Evolutionary conservation across 1,140 invertebrate genomes (phyloP), one percentile per base, ranked within the genome.

Genomic region (Neotoxoptera formosana): DNA sequence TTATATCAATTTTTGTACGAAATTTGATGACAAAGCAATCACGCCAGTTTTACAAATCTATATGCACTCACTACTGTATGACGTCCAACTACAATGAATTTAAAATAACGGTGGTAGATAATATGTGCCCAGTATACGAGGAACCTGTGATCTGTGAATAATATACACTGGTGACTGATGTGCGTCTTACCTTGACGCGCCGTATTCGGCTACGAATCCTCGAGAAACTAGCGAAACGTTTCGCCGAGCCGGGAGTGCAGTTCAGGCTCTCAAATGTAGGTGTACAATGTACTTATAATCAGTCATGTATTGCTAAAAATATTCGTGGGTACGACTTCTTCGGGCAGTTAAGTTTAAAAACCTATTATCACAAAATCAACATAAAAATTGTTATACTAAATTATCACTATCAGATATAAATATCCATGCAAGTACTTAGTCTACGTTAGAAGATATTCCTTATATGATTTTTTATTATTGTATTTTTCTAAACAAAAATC

Each of bases 131-230:
- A 67, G 3, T 76, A 41, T 41, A n/a, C 60, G 30, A 76, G 60
- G n/a, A 76, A 76, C 60, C 14, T 76, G n/a, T 76, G 60, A 34
- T 76, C 14, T 20, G 60, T 34, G 14, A 76, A n/a, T n/a, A 76
- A 76, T 76, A 76, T 76, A 76, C 60, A 76, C 60, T n/a, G n/a
- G 14, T 76, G 60, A 76, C 60, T 76, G 60, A 76, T 76, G 60
- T 76, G 60, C 30, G 14, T n/a, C n/a, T 76, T 76, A 34, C 60
- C 60, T n/a, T 76, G 60, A 76, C 14, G 60, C 60, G 60, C 60
- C 60, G 60, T 76, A 76, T n/a, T 76, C 60, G 14, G 14, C 60
- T 76, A 76, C 3, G 14, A 76, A n/a, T 14, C 14, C 14, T n/a
- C 30, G n/a, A 17, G 1, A n/a, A 76, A 76, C 30, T n/a, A 1